Conservation (phyloP, 1,140 invertebrate genomes). For the Camponotus vicinus region DNA sequence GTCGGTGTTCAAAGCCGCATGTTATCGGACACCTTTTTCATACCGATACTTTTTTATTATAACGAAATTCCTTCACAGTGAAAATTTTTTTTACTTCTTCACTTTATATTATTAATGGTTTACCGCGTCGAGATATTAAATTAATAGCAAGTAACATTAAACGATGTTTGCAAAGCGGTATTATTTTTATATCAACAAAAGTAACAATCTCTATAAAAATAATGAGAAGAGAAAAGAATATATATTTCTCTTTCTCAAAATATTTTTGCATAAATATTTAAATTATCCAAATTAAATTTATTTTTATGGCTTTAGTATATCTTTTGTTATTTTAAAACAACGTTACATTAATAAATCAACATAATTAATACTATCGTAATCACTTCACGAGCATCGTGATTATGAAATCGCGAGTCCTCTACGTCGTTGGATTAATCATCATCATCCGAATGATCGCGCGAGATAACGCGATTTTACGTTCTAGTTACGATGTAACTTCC, state of each 20-base stretch:
- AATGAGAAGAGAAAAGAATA: not conserved
- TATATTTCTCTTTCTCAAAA: not conserved
- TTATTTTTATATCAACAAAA: not conserved
- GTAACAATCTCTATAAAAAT: conserved; percentile 1
- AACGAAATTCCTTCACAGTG: not conserved
- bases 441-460: conserved; percentile 46
- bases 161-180: not conserved
- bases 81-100: not conserved
- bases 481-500: conserved; percentile 50
- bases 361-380: conserved; percentile 38
- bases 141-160: not conserved
- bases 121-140: conserved; percentile 6
- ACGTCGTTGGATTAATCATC: conserved; percentile 43
- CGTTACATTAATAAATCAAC: conserved; percentile 22
- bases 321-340: conserved; percentile 8
- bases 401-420: conserved; percentile 26
- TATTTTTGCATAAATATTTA: not conserved
- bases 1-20: not conserved
- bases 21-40: conserved; percentile 17
- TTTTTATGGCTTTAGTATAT: not conserved
- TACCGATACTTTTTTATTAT: not conserved
- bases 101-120: not conserved
- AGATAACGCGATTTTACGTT: conserved; percentile 41
- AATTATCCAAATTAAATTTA: conserved; percentile 26
- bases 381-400: conserved; percentile 25